These are phyloP conservation scores for Petrolisthes manimaculis DNA, from an alignment of 2,888 invertebrate genomes.

Conservation along the genomic window DNA sequence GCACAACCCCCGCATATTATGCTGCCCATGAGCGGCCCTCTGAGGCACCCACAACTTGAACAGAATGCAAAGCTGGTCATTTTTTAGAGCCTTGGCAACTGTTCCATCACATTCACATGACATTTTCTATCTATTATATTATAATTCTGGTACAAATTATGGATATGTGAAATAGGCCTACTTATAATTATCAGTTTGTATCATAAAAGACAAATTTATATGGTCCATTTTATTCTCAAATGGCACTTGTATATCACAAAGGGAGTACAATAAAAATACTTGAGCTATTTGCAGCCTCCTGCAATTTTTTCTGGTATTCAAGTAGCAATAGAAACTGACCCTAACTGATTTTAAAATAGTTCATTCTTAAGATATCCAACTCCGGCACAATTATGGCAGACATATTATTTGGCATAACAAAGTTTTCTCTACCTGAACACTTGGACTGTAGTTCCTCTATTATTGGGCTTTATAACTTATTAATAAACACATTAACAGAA, in stretches of 20 bases:
- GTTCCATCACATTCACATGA: too few species aligned
- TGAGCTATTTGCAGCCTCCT: constrained; percentile 54
- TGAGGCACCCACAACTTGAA: too few species aligned
- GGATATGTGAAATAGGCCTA: too few species aligned
- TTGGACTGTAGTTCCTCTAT: constrained; percentile 1
- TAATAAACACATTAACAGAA: not conserved
- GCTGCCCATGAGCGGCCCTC: too few species aligned
- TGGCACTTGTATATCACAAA: constrained; percentile 57
- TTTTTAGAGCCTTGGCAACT: too few species aligned
- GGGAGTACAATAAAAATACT: constrained; percentile 57
- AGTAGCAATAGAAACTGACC: constrained; percentile 13
- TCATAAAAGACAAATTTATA: not conserved
- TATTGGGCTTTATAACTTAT: constrained; percentile 11
- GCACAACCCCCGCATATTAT: too few species aligned
- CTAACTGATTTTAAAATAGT: constrained; percentile 12
- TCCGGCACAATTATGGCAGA: constrained; percentile 25
- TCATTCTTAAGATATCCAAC: constrained; percentile 30
- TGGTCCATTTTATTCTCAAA: constrained; percentile 53
- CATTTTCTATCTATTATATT: too few species aligned
- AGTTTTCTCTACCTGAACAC: constrained; percentile 20
- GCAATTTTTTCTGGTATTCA: not conserved
- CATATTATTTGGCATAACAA: constrained; percentile 43
- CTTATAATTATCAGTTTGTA: not conserved
- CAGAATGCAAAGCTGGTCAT: too few species aligned
- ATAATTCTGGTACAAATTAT: too few species aligned